A percentile compares a stretch with the other conserved stretches of the same genome.
phyloP scores from a whole-genome alignment of 2,113 vertebrate genomes.

The Neodontobutis hainanensis region DNA sequence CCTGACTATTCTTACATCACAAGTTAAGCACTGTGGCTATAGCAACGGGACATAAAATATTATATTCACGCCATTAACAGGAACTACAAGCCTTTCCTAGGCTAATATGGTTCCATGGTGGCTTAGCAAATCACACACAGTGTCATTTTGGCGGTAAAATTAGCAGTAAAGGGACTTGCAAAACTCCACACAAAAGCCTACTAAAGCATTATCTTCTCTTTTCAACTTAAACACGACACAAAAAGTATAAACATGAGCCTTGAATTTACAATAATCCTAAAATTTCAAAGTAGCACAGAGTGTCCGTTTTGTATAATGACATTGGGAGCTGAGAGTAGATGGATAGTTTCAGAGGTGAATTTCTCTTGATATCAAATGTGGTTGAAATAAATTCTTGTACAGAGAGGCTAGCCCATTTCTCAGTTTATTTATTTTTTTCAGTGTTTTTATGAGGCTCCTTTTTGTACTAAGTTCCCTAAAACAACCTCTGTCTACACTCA shows the following conservation, averaged over 20 bases:
- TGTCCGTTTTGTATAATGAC: too few relatives aligned
- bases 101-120: constrained; percentile 71
- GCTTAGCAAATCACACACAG: constrained; percentile 67
- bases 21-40: constrained; percentile 75
- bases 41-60: constrained; percentile 77
- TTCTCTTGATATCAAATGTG: too few relatives aligned
- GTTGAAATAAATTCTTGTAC: too few relatives aligned
- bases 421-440: neutral
- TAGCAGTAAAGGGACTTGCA: constrained; percentile 62
- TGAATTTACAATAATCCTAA: too few relatives aligned
- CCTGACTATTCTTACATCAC: constrained; percentile 75
- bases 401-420: neutral
- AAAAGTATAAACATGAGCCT: neutral
- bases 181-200: constrained; percentile 46
- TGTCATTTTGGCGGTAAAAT: constrained; percentile 67
- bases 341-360: too few relatives aligned
- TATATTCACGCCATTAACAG: constrained; percentile 74
- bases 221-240: constrained; percentile 23
- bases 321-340: neutral
- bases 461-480: constrained; percentile 24
- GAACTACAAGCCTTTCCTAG: constrained; percentile 67
- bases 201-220: constrained; percentile 49
- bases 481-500: constrained; percentile 31
- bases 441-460: constrained; percentile 13
- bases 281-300: too few relatives aligned